These are phyloP conservation scores for Limnephilus auricula DNA, from an alignment of 2,888 invertebrate genomes.

Conservation along the genomic window DNA sequence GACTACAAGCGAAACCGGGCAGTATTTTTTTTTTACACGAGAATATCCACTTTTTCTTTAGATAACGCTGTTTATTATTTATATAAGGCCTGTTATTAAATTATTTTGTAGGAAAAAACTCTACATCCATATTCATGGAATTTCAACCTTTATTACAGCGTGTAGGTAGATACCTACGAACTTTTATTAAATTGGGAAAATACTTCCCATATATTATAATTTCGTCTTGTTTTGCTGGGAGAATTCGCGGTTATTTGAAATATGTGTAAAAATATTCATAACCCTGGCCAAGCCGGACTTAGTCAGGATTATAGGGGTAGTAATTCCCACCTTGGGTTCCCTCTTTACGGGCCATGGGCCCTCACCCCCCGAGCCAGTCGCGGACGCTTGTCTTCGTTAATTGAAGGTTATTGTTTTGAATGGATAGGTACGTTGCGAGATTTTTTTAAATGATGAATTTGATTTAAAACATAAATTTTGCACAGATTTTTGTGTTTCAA, in stretches of 20 bases:
- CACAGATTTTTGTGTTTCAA: background rate
- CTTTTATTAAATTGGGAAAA: conserved; percentile 33
- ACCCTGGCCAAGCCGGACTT: conserved; percentile 55
- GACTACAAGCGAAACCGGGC: background rate
- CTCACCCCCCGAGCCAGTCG: background rate
- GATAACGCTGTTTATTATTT: background rate
- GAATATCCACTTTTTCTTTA: no score
- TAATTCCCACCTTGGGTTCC: conserved; percentile 40
- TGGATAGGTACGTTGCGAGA: background rate
- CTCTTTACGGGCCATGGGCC: background rate
- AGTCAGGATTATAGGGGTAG: conserved; percentile 62
- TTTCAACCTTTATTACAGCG: background rate
- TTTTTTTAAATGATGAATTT: background rate
- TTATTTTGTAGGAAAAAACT: background rate
- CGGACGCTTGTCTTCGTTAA: conserved; percentile 61
- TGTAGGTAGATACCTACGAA: background rate
- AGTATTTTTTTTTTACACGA: background rate
- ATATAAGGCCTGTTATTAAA: background rate
- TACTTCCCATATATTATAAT: conserved; percentile 29
- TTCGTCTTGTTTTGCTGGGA: conserved; percentile 6
- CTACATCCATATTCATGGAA: background rate
- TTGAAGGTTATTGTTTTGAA: conserved; percentile 65
- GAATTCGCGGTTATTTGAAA: conserved; percentile 49
- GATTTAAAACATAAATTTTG: background rate
- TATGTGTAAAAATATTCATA: conserved; percentile 63